A percentile compares a stretch with the other conserved stretches of the same genome.
Evolutionary conservation across 1,140 invertebrate genomes (phyloP).

Genomic region (Belonocnema kinseyi): DNA sequence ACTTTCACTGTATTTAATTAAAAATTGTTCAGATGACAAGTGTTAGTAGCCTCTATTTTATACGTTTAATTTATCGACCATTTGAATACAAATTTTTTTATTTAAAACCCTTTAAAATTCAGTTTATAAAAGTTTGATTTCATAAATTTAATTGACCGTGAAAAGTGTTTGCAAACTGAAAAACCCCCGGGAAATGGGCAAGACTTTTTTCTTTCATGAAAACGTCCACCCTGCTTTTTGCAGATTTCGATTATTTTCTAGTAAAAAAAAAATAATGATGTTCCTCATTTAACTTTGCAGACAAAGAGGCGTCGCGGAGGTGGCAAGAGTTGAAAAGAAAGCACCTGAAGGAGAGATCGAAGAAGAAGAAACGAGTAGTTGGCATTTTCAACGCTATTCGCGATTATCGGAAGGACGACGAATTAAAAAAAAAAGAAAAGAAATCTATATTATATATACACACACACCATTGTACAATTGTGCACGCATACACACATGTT

Average conservation of each 20-base stretch:
- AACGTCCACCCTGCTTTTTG: background rate
- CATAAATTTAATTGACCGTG: too few species aligned
- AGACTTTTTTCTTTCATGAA: too few species aligned
- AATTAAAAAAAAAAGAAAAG: background rate
- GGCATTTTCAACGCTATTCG: conserved; percentile 21
- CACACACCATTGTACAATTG: conserved; percentile 28
- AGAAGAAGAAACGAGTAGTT: conserved; percentile 33
- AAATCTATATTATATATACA: conserved; percentile 15
- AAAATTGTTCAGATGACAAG: too few species aligned
- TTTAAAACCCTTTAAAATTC: too few species aligned
- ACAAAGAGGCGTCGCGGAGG: conserved; percentile 59
- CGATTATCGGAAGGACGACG: conserved; percentile 29
- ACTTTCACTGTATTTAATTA: too few species aligned
- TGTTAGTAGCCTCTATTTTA: too few species aligned
- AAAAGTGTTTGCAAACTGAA: too few species aligned
- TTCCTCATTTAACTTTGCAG: conserved; percentile 47
- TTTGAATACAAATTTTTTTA: too few species aligned
- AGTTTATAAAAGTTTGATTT: too few species aligned
- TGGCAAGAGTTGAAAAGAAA: conserved; percentile 51
- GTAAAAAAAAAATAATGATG: background rate
- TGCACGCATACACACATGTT: conserved; percentile 22
- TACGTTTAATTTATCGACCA: too few species aligned
- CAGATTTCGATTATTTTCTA: too few species aligned
- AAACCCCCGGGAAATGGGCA: too few species aligned
- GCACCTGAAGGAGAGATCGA: conserved; percentile 50